Base-by-base conservation (phyloP, 2,797 vertebrate genomes). In the Taenioides sp. region DNA sequence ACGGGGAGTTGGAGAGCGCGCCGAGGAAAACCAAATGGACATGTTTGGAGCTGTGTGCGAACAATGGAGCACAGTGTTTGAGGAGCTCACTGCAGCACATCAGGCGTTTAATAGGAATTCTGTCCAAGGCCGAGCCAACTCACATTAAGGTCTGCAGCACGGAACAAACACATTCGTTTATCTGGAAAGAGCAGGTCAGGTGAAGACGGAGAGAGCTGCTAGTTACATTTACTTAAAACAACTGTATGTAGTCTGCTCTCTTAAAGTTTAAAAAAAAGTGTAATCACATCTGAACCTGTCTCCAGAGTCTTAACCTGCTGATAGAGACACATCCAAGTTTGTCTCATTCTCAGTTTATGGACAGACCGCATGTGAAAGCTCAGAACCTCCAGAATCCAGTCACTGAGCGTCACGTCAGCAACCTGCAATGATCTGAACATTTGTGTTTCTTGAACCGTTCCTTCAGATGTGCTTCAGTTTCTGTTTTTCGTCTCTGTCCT, bases 61-160 rank as follows among this genome's bases (percentile, higher is more conserved):
- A 86, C 76, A 84, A 88, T 78, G 73, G 76, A 73, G 67, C 67
- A 20, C 61, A 74, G 82, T 63, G 66, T 27, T 55, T 69, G 34
- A 70, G 65, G 80, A 80, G 67, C 61, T 55, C 62, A 9, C 34
- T 47, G n/a, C 22, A 65, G 16, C 55, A 40, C 68, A 31, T 75
- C 27, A 22, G 69, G 20, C 55, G 16, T 0, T 27, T 18, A 57
- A 52, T 28, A 52, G 10, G n/a, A 4, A 23, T 60, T 31, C 52
- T 28, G 49, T 69, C 25, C 16, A 9, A 28, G 25, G 28, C 58
- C 16, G 27, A 28, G 27, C 58, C 58, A 31, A 31, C 1, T 60
- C 58, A 5, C 58, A 28, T 60, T 60, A 60, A 60, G 23, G 58
- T 59, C 16, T 4, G 57, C 23, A 28, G 58, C 14, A 31, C 17